A percentile compares a stretch with the other conserved stretches of the same genome.
Conservation (phyloP, 2,888 invertebrate genomes). For the Catotricha subobsoleta region DNA sequence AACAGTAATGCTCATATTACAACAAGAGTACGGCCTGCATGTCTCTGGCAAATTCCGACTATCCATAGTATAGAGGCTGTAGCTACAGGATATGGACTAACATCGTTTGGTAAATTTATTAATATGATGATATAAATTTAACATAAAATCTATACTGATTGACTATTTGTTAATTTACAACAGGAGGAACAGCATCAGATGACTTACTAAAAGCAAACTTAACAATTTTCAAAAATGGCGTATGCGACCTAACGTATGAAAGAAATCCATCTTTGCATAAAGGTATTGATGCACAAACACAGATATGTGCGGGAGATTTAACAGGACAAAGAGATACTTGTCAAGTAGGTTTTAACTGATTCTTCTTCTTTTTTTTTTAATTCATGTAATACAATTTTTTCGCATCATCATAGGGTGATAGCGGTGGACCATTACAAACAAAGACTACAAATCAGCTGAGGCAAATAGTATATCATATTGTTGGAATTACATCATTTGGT, state of each 20-base stretch:
- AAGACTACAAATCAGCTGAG: not conserved
- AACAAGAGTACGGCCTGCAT: conserved; percentile 38
- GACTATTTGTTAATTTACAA: not conserved
- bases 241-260: conserved; percentile 19
- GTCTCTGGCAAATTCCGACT: conserved; percentile 30
- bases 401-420: no score
- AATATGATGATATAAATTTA: not conserved
- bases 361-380: not conserved
- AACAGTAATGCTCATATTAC: conserved; percentile 21
- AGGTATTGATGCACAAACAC: not conserved
- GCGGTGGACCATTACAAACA: conserved; percentile 1
- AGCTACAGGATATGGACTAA: conserved; percentile 44
- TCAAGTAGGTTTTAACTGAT: not conserved
- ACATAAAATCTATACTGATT: not conserved
- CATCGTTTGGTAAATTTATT: conserved; percentile 25
- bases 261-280: conserved; percentile 8
- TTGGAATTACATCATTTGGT: conserved; percentile 18
- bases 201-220: conserved; percentile 22
- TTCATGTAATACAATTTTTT: no score
- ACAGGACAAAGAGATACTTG: conserved; percentile 4
- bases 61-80: conserved; percentile 30
- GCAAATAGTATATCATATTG: conserved; percentile 5
- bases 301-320: conserved; percentile 3
- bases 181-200: conserved; percentile 19
- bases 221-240: conserved; percentile 20